phyloP scores from a whole-genome alignment of 2,888 invertebrate genomes.

The Lycophotia porphyrea region DNA sequence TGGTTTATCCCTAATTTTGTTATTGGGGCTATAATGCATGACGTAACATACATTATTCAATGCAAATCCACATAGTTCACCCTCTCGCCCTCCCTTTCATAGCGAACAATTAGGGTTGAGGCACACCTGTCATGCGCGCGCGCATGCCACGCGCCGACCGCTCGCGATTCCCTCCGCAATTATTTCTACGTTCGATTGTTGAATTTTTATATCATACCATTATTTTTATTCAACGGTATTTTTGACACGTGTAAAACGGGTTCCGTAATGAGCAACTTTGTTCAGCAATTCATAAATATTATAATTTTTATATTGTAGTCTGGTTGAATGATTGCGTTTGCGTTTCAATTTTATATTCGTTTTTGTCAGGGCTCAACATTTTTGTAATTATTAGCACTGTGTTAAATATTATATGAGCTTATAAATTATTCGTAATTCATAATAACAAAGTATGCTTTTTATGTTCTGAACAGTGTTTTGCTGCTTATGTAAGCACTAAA shows the following conservation, averaged over 20 bases:
- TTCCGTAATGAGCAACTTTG: conserved; percentile 56
- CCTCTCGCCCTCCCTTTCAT: conserved; percentile 68
- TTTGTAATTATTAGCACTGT: conserved; percentile 3
- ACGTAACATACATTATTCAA: conserved; percentile 55
- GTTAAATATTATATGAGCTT: background rate
- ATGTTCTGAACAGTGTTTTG: background rate
- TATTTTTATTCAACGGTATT: conserved; percentile 67
- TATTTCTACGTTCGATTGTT: conserved; percentile 66
- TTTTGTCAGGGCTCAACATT: conserved; percentile 1
- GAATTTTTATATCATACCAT: conserved; percentile 61
- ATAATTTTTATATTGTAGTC: conserved; percentile 35
- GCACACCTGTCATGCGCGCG: conserved; percentile 73
- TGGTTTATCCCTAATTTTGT: conserved; percentile 30
- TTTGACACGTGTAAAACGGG: conserved; percentile 57
- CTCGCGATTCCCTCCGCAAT: conserved; percentile 69
- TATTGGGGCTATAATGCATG: conserved; percentile 40
- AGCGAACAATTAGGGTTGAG: conserved; percentile 64
- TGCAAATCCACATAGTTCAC: conserved; percentile 61
- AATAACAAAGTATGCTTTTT: background rate
- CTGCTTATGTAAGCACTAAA: conserved; percentile 23
- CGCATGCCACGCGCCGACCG: conserved; percentile 73
- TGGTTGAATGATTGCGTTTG: conserved; percentile 26
- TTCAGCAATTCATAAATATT: conserved; percentile 44
- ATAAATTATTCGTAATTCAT: conserved; percentile 1
- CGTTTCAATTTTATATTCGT: conserved; percentile 22